These are phyloP conservation scores for Polydrusus tereticollis DNA, from an alignment of 2,888 invertebrate genomes.

Conservation along the genomic window DNA sequence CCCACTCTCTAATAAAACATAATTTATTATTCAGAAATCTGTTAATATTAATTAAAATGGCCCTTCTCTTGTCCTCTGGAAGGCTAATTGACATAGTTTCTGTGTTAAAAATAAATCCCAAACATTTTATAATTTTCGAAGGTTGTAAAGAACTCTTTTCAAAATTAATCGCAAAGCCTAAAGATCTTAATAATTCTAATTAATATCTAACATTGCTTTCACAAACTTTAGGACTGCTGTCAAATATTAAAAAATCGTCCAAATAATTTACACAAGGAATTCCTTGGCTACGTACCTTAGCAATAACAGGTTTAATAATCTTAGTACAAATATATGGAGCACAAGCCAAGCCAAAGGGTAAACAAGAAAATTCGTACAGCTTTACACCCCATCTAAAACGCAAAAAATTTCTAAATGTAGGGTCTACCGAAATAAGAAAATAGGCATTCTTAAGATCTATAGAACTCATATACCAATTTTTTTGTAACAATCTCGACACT, in stretches of 20 bases:
- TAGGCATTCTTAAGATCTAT: constrained; percentile 47
- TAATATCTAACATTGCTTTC: constrained; percentile 2
- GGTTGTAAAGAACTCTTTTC: constrained; percentile 45
- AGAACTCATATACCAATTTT: constrained; percentile 37
- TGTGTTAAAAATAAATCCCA: constrained; percentile 49
- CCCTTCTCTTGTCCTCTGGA: too few relatives aligned
- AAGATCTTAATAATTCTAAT: constrained; percentile 7
- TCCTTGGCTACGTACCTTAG: background rate
- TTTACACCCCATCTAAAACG: too few relatives aligned
- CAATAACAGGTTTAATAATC: background rate
- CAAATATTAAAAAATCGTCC: constrained; percentile 52
- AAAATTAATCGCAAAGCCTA: constrained; percentile 48
- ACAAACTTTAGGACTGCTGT: constrained; percentile 7
- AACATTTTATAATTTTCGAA: constrained; percentile 25
- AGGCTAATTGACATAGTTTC: background rate
- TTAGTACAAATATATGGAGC: too few relatives aligned
- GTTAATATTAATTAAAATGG: too few relatives aligned
- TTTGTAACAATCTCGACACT: constrained; percentile 42
- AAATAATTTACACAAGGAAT: background rate
- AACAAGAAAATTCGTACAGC: too few relatives aligned
- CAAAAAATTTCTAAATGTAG: too few relatives aligned
- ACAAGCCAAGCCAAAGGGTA: too few relatives aligned
- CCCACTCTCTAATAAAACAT: constrained; percentile 50
- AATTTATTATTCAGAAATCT: background rate
- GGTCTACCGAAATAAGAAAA: too few relatives aligned